Conservation (phyloP, 2,888 invertebrate genomes). For the Rhopalosiphum nymphaeae region DNA sequence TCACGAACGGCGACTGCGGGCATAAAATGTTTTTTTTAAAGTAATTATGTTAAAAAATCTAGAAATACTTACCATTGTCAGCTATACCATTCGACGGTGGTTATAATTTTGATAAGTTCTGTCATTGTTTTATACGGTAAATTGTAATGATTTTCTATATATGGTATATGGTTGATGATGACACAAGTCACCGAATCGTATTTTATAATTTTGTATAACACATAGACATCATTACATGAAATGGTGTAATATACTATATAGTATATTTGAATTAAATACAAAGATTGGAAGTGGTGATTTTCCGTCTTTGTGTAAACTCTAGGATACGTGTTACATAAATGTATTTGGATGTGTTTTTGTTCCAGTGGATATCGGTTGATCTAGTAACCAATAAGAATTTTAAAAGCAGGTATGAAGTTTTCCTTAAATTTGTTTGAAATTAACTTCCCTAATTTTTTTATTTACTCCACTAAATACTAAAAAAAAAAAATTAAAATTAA, state of each 20-base stretch:
- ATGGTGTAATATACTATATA: not conserved
- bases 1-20: not conserved
- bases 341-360: not conserved
- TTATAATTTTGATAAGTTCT: not conserved
- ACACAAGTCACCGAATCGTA: not conserved
- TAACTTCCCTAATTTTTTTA: not conserved
- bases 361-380: not conserved
- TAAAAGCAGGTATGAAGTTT: not conserved
- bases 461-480: not conserved
- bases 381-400: not conserved
- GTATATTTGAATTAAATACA: not conserved
- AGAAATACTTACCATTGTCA: not conserved
- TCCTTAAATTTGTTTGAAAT: not conserved
- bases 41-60: not conserved
- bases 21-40: not conserved
- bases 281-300: not conserved
- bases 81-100: not conserved
- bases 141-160: not conserved
- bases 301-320: not conserved
- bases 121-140: not conserved
- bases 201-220: not conserved
- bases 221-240: not conserved
- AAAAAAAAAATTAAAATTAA: not conserved
- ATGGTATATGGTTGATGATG: not conserved
- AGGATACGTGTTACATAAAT: not conserved